Conservation (phyloP, 2,113 vertebrate genomes). For the Stegostoma tigrinum region DNA sequence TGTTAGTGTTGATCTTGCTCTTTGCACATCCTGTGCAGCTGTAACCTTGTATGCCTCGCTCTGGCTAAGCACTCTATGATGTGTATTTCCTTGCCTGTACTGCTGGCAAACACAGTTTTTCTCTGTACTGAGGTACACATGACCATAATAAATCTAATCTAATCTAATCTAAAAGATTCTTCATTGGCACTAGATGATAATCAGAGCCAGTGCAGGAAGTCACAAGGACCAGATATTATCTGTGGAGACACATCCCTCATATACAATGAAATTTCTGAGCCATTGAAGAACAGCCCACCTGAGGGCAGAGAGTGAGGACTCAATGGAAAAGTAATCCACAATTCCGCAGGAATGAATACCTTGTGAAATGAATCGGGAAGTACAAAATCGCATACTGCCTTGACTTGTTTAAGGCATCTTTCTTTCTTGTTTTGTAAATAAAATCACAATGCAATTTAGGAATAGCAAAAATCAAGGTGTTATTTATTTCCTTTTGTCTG, state of each 20-base stretch:
- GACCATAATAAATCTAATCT: too few relatives aligned
- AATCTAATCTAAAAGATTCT: neutral
- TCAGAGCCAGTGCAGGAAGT: neutral
- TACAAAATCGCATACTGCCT: neutral
- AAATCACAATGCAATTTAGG: neutral
- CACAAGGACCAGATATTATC: neutral
- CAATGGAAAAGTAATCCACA: neutral
- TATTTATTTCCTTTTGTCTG: neutral
- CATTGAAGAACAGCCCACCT: neutral
- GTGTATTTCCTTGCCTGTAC: too few relatives aligned
- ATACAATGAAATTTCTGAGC: neutral
- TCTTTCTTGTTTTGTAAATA: neutral
- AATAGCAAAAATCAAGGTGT: neutral
- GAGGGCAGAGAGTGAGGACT: neutral
- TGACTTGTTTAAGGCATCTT: neutral
- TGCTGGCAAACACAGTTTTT: too few relatives aligned
- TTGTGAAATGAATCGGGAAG: neutral
- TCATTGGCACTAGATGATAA: neutral
- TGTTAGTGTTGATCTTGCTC: too few relatives aligned
- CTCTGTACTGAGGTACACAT: too few relatives aligned
- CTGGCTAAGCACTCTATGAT: too few relatives aligned
- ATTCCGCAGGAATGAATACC: neutral
- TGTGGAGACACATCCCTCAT: neutral
- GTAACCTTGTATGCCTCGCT: too few relatives aligned
- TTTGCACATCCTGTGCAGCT: too few relatives aligned